These are phyloP conservation scores for Sipunculus nudus DNA, from an alignment of 2,888 invertebrate species.

Conservation along the genomic window DNA sequence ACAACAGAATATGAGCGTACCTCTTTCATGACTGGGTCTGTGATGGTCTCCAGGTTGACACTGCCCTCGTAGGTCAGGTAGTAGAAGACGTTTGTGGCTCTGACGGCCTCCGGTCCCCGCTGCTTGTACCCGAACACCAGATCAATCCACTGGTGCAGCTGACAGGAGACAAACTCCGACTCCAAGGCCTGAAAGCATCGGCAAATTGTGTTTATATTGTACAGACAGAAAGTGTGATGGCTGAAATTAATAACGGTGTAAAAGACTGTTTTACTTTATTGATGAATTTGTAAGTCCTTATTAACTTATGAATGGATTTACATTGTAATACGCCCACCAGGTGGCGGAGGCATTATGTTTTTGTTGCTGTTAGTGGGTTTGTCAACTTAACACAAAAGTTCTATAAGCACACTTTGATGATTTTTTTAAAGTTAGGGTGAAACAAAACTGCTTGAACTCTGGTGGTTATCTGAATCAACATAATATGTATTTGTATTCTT, in stretches of 20 bases:
- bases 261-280: not conserved
- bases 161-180: conserved; percentile 99
- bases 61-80: conserved; percentile 99
- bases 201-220: no score
- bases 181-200: conserved; percentile 82
- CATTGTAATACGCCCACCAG: no score
- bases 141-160: conserved; percentile 99
- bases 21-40: conserved; percentile 89
- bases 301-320: no score
- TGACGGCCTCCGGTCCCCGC: conserved; percentile 95
- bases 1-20: conserved; percentile 66
- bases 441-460: no score
- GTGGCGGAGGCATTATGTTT: no score
- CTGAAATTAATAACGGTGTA: not conserved
- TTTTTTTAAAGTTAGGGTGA: no score
- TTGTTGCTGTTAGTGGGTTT: no score
- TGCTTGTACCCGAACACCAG: conserved; percentile 99
- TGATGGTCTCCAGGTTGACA: conserved; percentile 88
- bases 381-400: no score
- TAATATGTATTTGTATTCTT: no score
- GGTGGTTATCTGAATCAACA: no score
- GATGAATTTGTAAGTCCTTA: no score
- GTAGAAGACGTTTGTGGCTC: conserved; percentile 99
- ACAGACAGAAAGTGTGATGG: not conserved
- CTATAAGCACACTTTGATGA: no score